Evolutionary conservation across 2,113 vertebrate genomes (phyloP).

Genomic region (Gambusia holbrooki): DNA sequence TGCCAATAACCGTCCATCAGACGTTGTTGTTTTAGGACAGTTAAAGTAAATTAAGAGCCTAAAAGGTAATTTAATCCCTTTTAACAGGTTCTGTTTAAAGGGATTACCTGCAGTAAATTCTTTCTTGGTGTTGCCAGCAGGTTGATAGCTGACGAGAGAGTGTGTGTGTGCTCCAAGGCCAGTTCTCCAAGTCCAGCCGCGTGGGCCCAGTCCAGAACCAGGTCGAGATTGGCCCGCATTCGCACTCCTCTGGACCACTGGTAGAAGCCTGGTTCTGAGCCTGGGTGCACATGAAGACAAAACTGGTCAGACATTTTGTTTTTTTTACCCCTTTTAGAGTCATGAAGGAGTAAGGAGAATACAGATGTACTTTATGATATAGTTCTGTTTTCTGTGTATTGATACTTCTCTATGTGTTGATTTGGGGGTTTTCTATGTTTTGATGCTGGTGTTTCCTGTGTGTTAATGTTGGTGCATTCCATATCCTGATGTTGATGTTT

Average conservation of each 20-base stretch:
- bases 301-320: not conserved
- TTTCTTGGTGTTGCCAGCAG: slow-evolving; percentile 80
- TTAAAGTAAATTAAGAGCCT: too few species aligned
- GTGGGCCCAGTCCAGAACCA: slow-evolving; percentile 82
- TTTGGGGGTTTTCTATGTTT: too few species aligned
- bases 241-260: slow-evolving; percentile 81
- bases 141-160: slow-evolving; percentile 78
- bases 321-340: not conserved
- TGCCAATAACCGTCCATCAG: too few species aligned
- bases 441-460: too few species aligned
- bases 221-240: slow-evolving; percentile 79
- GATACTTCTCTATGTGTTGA: too few species aligned
- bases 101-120: slow-evolving; percentile 74
- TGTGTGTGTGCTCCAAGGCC: slow-evolving; percentile 73
- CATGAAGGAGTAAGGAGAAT: not conserved
- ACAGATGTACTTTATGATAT: too few species aligned
- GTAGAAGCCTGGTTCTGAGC: slow-evolving; percentile 80
- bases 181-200: slow-evolving; percentile 73
- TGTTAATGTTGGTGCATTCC: too few species aligned
- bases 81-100: too few species aligned
- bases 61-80: too few species aligned
- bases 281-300: slow-evolving; percentile 53
- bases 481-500: too few species aligned
- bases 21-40: too few species aligned
- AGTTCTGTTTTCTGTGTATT: too few species aligned